Base-by-base conservation (phyloP, 2,113 vertebrate species). In the Lipophrys pholis region DNA sequence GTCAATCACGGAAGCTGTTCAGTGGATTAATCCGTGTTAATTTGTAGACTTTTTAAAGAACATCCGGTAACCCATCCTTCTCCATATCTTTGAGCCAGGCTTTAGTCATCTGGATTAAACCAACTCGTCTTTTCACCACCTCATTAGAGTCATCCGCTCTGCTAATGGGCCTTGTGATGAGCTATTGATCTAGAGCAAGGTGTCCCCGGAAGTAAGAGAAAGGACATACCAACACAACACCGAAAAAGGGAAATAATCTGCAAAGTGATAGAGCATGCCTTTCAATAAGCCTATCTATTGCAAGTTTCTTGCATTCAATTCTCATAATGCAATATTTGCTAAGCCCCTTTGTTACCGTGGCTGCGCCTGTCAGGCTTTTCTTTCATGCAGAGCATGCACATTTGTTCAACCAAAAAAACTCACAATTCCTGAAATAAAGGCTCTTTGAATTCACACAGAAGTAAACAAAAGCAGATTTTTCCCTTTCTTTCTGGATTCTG, bases 141-240 rank as follows among this genome's bases (percentile, higher is more conserved):
- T 81, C 83, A 93, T 93, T 92, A 89, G 84, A 89, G 79, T 80
- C 62, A 85, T 92, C 71, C 80, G 72, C 81, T 62, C 74, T 69
- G 83, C 84, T 92, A 94, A 93, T 93, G 91, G 87, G 81, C 71
- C 89, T 75, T 89, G 86, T 89, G 90, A 91, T 90, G 86, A 91
- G 90, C 77, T 92, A 93, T 92, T 85, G 92, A 94, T 93, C 86
- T 80, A 81, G 64, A 75, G 74, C 62, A 71, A 83, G 80, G 81
- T 76, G 69, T 77, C 73, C 77, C 69, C 66, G 66, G 53, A 80
- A 83, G 51, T 70, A 52, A 67, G 68, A 57, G 36, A 63, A 41
- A 43, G 50, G 42, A 64, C 54, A 30, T 35, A 52, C 71, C 48
- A 54, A 71, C 17, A 61, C 63, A 50, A 69, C 46, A 38, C 7